Evolutionary conservation across 2,888 invertebrate species (phyloP).

Genomic region (Schizaphis graminum): DNA sequence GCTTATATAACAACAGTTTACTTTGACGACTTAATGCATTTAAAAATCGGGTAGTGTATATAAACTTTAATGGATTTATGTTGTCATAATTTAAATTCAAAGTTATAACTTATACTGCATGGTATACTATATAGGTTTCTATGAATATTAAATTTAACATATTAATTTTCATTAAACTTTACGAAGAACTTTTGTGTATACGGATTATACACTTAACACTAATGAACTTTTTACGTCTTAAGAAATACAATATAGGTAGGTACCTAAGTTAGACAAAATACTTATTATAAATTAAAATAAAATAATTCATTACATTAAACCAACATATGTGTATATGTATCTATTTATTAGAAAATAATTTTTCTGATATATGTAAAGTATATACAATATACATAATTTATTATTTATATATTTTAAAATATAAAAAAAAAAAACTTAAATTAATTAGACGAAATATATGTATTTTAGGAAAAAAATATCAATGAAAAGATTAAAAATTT

Average conservation of each 20-base stretch:
- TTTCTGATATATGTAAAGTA: background rate
- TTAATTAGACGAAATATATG: too few relatives aligned
- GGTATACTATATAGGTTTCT: background rate
- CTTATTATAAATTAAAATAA: background rate
- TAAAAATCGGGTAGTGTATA: background rate
- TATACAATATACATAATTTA: background rate
- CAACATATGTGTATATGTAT: background rate
- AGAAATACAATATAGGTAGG: background rate
- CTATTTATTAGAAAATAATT: background rate
- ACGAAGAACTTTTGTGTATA: constrained; percentile 11
- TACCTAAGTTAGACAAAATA: constrained; percentile 35
- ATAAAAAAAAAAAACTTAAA: too few relatives aligned
- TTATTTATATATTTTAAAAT: too few relatives aligned
- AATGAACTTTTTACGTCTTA: constrained; percentile 32
- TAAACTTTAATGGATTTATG: constrained; percentile 44
- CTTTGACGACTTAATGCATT: constrained; percentile 18
- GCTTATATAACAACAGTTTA: background rate
- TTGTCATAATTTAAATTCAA: constrained; percentile 36
- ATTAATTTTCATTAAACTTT: constrained; percentile 45
- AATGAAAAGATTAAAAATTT: background rate
- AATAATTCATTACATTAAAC: background rate
- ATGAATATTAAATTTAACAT: constrained; percentile 24
- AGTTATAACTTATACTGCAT: background rate
- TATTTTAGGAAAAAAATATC: too few relatives aligned
- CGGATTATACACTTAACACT: constrained; percentile 17